Evolutionary conservation across 2,888 invertebrate species (phyloP).

Genomic region (Mythimna vitellina): DNA sequence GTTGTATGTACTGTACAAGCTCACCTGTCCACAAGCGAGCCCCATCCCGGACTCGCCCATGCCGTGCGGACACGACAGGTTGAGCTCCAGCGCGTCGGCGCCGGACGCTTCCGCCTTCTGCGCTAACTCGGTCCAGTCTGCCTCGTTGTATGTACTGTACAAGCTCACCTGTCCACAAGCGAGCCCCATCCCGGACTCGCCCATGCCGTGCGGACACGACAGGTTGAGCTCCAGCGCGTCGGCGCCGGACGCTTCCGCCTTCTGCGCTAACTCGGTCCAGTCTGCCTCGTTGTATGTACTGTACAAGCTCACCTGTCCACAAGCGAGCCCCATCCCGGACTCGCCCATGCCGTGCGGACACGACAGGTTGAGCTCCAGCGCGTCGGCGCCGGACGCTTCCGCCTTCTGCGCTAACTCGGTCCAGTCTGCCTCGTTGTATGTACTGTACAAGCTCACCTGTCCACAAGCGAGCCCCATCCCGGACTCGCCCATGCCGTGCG

Average conservation of each 20-base stretch:
- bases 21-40: constrained; percentile 99
- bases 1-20: no score
- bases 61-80: constrained; percentile 99
- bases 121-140: constrained; percentile 97
- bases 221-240: constrained; percentile 99
- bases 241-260: constrained; percentile 95
- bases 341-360: constrained; percentile 99
- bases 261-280: constrained; percentile 95
- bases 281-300: constrained; percentile 95
- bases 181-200: constrained; percentile 99
- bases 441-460: no score
- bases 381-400: constrained; percentile 97
- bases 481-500: constrained; percentile 99
- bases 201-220: constrained; percentile 99
- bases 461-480: constrained; percentile 99
- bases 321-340: constrained; percentile 99
- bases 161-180: constrained; percentile 99
- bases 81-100: constrained; percentile 98
- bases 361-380: constrained; percentile 98
- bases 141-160: constrained; percentile 94
- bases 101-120: constrained; percentile 95
- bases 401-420: constrained; percentile 94
- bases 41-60: constrained; percentile 99
- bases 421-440: constrained; percentile 97
- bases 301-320: no score